Base-by-base conservation (phyloP, 1,140 invertebrate species). In the Schmidtea mediterranea region DNA sequence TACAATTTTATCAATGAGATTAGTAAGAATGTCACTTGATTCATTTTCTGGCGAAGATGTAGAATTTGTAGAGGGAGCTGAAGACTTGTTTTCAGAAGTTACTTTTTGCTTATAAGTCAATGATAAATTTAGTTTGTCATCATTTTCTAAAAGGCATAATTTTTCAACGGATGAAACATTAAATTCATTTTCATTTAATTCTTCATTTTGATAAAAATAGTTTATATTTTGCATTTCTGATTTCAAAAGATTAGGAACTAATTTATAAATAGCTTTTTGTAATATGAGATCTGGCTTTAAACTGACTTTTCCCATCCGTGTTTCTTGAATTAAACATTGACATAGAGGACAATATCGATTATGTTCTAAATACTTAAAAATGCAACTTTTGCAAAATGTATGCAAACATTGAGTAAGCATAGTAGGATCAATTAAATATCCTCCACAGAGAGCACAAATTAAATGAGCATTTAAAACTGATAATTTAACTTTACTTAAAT, bases 321-420 rank as follows among this genome's bases (percentile, higher is more conserved):
- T 63, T 49, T 66, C 65, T 52, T 65, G 63, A 3, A 67, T 58
- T 21, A 60, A 55, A 18, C 63, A 62, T 46, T 65, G 61, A 53
- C 64, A 67, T 10, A 66, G 59, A 5, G 64, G 64, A 47, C 64
- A 67, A 45, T 58, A 60, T 47, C 63, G 62, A 45, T 60, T 62
- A 15, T 56, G 56, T 43, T 65, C 61, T 16, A 67, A 51, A 47
- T 65, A 64, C 1, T 58, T 57, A 8, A 65, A 58, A 43, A 66
- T 65, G 50, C 64, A 66, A 1, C 63, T 58, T 52, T 58, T 58
- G 48, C 64, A 66, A 52, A 65, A 89, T 56, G 86, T 89, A 72
- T 94, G 84, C 56, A 94, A 74, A 71, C 86, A 94, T 74, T 92
- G 86, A 38, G 82, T 87, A 43, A 92, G 83, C 26, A 86, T 92